Percentiles rank a stretch among this genome's conserved stretches.
Evolutionary conservation across 2,113 vertebrate genomes (phyloP).

Genomic region (Pelusios castaneus): DNA sequence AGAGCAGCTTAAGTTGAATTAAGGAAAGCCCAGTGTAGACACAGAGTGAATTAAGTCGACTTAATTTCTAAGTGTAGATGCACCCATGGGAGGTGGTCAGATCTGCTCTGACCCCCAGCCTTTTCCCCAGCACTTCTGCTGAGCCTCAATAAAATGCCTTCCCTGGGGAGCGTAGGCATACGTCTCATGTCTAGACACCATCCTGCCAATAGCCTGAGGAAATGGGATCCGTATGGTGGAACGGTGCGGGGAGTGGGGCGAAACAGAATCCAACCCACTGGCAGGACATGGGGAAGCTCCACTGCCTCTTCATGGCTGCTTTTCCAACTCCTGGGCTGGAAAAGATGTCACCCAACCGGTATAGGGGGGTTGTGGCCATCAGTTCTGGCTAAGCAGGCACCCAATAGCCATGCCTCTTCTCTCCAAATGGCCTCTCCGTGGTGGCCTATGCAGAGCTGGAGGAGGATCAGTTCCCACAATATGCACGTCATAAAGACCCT

Average conservation of each 20-base stretch:
- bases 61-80: too few relatives aligned
- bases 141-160: background rate
- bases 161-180: too few relatives aligned
- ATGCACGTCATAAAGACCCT: background rate
- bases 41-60: too few relatives aligned
- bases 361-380: too few relatives aligned
- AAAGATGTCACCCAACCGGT: background rate
- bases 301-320: background rate
- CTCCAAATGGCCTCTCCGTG: background rate
- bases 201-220: background rate
- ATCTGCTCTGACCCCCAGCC: background rate
- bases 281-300: background rate
- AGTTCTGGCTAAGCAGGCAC: too few relatives aligned
- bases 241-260: background rate
- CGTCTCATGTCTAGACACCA: background rate
- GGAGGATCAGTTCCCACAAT: background rate
- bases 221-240: background rate
- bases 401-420: background rate
- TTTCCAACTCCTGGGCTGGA: background rate
- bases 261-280: background rate
- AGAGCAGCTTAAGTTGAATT: too few relatives aligned
- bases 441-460: background rate
- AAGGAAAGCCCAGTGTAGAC: too few relatives aligned
- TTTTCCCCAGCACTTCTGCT: background rate
- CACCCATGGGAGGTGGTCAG: too few relatives aligned